These are phyloP conservation scores for Hirudo medicinalis DNA, from an alignment of 1,140 invertebrate genomes.

Conservation along the genomic window DNA sequence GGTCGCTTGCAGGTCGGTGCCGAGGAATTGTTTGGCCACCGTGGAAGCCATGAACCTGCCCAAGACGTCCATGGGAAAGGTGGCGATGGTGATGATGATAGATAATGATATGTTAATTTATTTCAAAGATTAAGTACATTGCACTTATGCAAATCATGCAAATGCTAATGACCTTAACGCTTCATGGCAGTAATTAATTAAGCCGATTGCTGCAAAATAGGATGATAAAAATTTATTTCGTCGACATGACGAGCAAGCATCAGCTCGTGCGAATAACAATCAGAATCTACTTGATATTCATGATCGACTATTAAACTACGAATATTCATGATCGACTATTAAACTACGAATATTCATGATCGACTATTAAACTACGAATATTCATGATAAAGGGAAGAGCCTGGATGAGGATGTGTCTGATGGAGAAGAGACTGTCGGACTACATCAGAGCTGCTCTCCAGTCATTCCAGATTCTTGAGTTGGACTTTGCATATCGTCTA, in stretches of 20 bases:
- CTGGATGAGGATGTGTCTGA: conserved; percentile 19
- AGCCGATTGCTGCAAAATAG: background rate
- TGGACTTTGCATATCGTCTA: background rate
- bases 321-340: background rate
- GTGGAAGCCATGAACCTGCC: background rate
- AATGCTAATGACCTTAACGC: background rate
- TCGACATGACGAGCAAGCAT: background rate
- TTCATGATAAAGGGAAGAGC: conserved; percentile 4
- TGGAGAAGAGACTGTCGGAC: conserved; percentile 16
- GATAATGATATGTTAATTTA: background rate
- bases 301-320: background rate
- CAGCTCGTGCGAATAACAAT: background rate
- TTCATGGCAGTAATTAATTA: background rate
- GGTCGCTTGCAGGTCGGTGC: conserved; percentile 3
- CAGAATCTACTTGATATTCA: background rate
- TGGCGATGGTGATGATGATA: background rate
- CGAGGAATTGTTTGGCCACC: conserved; percentile 6
- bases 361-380: background rate
- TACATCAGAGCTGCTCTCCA: conserved; percentile 10
- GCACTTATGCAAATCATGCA: background rate
- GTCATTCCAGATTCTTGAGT: conserved; percentile 9
- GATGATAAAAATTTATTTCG: background rate
- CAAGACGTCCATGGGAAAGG: conserved; percentile 10
- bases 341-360: background rate
- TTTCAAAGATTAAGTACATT: background rate